Conservation (phyloP, 2,888 invertebrate species). For the Polietes domitor region DNA sequence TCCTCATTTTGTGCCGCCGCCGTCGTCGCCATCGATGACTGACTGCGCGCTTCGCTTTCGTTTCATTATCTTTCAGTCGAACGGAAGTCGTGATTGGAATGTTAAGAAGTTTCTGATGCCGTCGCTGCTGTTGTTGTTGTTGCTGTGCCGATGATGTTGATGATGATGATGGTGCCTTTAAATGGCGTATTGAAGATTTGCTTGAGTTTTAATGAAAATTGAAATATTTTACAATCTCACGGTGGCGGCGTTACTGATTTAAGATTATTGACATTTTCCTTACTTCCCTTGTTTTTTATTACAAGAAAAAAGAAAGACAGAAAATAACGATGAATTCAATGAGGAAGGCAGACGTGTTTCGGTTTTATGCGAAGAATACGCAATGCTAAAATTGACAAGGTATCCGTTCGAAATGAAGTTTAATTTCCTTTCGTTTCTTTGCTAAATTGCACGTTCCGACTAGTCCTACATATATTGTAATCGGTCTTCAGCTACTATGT, state of each 20-base stretch:
- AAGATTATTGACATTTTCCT: conserved; percentile 1
- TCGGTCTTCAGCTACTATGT: too few species aligned
- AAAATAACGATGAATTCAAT: not conserved
- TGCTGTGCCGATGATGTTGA: not conserved
- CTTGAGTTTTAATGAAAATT: conserved; percentile 32
- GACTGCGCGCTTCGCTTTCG: not conserved
- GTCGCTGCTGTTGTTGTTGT: not conserved
- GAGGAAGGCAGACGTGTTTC: too few species aligned
- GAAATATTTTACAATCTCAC: conserved; percentile 24
- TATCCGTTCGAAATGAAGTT: too few species aligned
- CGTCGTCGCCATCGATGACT: not conserved
- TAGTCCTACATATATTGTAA: too few species aligned
- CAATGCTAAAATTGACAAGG: too few species aligned
- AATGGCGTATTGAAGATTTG: not conserved
- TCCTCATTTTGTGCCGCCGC: not conserved
- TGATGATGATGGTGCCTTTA: not conserved
- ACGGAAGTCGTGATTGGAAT: conserved; percentile 64
- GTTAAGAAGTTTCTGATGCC: conserved; percentile 34
- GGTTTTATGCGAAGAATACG: too few species aligned
- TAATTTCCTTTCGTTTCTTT: too few species aligned
- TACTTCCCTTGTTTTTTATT: conserved; percentile 24
- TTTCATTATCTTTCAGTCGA: conserved; percentile 45
- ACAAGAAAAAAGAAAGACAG: conserved; percentile 4
- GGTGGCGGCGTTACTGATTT: conserved; percentile 3
- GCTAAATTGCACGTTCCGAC: too few species aligned